Conservation (phyloP, 2,797 vertebrate species). For the Ispidina picta region DNA sequence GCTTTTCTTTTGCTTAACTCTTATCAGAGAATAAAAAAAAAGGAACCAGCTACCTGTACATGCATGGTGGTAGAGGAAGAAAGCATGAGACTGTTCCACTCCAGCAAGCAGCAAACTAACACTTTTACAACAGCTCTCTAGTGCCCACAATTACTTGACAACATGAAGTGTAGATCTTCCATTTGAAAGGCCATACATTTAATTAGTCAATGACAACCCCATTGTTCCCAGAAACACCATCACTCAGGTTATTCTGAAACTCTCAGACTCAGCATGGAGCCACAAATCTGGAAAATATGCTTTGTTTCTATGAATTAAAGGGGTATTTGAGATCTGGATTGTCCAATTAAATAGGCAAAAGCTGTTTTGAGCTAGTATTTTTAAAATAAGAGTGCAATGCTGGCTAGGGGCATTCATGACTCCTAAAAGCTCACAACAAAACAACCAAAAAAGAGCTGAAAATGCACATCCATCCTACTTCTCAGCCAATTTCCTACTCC, state of each 20-base stretch:
- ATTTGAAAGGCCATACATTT: not conserved
- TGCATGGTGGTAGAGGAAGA: not conserved
- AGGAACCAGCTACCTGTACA: not conserved
- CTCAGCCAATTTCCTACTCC: not conserved
- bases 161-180: not conserved
- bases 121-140: not conserved
- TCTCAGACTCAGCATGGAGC: not conserved
- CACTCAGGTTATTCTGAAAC: not conserved
- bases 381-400: not conserved
- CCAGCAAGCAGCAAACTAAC: fast-evolving
- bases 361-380: not conserved
- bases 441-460: not conserved
- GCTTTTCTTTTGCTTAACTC: not conserved
- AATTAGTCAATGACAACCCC: not conserved
- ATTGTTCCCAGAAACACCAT: not conserved
- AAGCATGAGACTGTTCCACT: not conserved
- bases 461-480: not conserved
- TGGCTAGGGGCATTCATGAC: not conserved
- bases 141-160: not conserved
- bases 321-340: not conserved
- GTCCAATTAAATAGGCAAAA: not conserved
- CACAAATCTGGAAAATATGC: not conserved
- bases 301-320: not conserved
- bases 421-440: fast-evolving
- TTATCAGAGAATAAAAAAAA: not conserved